Conservation (phyloP, 2,113 vertebrate genomes). For the Melierax canorus region DNA sequence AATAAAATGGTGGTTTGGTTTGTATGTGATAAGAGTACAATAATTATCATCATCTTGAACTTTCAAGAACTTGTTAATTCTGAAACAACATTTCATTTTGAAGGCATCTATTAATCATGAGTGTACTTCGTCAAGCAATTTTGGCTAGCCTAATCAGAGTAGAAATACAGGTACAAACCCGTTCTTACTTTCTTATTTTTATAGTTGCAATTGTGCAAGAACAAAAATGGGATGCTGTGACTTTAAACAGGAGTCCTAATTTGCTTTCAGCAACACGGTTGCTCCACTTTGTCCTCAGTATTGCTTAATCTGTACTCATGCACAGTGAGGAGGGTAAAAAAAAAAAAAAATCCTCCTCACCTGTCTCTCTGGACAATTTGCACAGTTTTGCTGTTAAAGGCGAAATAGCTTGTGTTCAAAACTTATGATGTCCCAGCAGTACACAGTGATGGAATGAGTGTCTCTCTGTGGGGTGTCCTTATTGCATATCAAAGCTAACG, state of each 20-base stretch:
- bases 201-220: neutral
- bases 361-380: conserved; percentile 37
- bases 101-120: neutral
- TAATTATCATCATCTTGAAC: neutral
- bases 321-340: neutral
- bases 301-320: conserved; percentile 36
- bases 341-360: neutral
- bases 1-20: neutral
- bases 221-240: neutral
- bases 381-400: conserved; percentile 21
- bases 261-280: conserved; percentile 42
- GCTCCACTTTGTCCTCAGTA: conserved; percentile 29
- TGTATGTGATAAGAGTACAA: neutral
- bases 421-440: neutral
- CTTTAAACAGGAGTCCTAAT: conserved; percentile 57
- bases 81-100: neutral
- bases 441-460: neutral
- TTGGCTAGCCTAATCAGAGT: neutral
- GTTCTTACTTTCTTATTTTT: neutral
- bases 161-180: neutral
- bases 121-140: neutral
- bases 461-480: neutral
- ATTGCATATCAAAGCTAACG: neutral
- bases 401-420: neutral
- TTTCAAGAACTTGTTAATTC: neutral